Percentiles rank a stretch among this genome's conserved stretches.
Evolutionary conservation across 1,140 invertebrate genomes (phyloP).

Genomic region (Pseudomyrmex gracilis): DNA sequence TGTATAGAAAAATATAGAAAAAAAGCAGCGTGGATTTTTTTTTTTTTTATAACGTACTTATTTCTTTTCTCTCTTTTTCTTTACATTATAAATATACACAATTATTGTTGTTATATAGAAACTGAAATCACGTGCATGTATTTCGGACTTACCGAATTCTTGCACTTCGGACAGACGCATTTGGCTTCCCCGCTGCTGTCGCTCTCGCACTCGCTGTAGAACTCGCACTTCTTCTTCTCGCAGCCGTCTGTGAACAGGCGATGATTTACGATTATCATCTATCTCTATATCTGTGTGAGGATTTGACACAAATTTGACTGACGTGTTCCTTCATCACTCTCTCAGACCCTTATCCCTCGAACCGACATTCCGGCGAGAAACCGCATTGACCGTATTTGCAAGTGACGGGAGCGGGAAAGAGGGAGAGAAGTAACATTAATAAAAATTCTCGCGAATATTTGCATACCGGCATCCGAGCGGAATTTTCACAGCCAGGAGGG

Average conservation of each 20-base stretch:
- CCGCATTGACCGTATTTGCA: slow-evolving; percentile 50
- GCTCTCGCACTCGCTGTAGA: slow-evolving; percentile 93
- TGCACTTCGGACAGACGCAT: slow-evolving; percentile 93
- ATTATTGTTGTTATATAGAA: background rate
- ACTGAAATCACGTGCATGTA: background rate
- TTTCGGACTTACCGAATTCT: slow-evolving; percentile 88
- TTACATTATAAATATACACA: background rate
- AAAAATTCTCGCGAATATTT: slow-evolving; percentile 74
- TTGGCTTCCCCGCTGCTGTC: slow-evolving; percentile 90
- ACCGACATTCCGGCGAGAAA: background rate
- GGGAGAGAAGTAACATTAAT: slow-evolving; percentile 69
- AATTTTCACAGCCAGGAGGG: slow-evolving; percentile 59
- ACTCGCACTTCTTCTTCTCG: slow-evolving; percentile 94
- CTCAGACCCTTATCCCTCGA: slow-evolving; percentile 42
- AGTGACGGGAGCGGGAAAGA: no score
- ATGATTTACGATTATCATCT: slow-evolving; percentile 33
- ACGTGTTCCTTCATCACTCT: slow-evolving; percentile 33
- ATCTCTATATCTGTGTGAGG: background rate
- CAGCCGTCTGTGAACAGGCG: slow-evolving; percentile 91
- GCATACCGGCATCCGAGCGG: slow-evolving; percentile 72
- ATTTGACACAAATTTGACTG: slow-evolving; percentile 46
- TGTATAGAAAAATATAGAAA: background rate
- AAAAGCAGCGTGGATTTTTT: no score
- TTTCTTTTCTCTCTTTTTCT: no score
- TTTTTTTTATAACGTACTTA: no score